These are phyloP conservation scores for Atherix ibis DNA, from an alignment of 2,888 invertebrate genomes.

Conservation along the genomic window DNA sequence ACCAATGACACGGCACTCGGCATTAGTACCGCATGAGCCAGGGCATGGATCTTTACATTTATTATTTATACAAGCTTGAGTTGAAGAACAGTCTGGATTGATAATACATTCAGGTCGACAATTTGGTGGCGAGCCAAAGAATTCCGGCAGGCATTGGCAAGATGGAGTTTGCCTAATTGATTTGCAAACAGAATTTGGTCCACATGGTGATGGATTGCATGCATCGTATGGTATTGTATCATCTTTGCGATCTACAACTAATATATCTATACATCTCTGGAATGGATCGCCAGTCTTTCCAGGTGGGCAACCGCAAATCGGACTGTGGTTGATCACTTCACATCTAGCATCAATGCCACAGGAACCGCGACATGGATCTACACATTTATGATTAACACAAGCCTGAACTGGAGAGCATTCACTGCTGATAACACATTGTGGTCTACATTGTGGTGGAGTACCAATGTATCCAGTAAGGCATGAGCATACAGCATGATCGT, in stretches of 20 bases:
- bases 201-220: slow-evolving; percentile 66
- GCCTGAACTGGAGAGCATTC: slow-evolving; percentile 46
- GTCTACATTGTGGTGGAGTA: slow-evolving; percentile 49
- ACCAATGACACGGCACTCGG: slow-evolving; percentile 63
- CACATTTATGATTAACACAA: slow-evolving; percentile 52
- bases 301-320: slow-evolving; percentile 48
- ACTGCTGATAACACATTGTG: slow-evolving; percentile 50
- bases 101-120: slow-evolving; percentile 72
- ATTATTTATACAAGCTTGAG: slow-evolving; percentile 62
- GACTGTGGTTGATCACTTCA: slow-evolving; percentile 53
- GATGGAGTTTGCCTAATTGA: slow-evolving; percentile 48
- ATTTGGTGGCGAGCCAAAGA: slow-evolving; percentile 63
- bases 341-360: slow-evolving; percentile 57
- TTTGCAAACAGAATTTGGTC: slow-evolving; percentile 61
- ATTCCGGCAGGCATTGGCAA: slow-evolving; percentile 61
- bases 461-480: slow-evolving; percentile 52
- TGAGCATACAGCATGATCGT: slow-evolving; percentile 48
- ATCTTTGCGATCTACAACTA: slow-evolving; percentile 23
- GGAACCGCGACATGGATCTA: slow-evolving; percentile 52
- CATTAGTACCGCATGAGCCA: slow-evolving; percentile 63
- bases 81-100: slow-evolving; percentile 63
- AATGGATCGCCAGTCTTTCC: slow-evolving; percentile 63
- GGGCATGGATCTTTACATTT: slow-evolving; percentile 72
- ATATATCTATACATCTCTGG: slow-evolving; percentile 47
- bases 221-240: slow-evolving; percentile 36